Percentiles rank a stretch among this genome's conserved stretches.
phyloP scores from a whole-genome alignment of 2,113 vertebrate species.

The Poicephalus meyeri region DNA sequence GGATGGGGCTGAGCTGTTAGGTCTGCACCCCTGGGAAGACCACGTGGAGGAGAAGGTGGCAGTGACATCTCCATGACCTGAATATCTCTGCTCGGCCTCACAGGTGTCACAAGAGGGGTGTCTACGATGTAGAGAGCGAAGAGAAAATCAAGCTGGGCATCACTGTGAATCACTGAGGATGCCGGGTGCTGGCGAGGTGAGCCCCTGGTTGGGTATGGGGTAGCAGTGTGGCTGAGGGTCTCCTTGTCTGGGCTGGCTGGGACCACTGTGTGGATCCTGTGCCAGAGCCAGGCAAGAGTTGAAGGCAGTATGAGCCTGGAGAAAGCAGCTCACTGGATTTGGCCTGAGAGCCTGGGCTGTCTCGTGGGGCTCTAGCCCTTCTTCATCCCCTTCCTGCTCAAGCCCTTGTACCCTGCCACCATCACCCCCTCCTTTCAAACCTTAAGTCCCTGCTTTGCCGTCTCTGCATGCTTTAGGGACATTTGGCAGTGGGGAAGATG shows the following conservation, averaged over 20 bases:
- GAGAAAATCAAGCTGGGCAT: slow-evolving; percentile 94
- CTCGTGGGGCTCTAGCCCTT: neutral
- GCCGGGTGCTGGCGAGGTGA: slow-evolving; percentile 65
- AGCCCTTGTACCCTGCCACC: neutral
- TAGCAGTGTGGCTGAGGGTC: neutral
- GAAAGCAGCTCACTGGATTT: neutral
- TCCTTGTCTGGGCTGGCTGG: neutral
- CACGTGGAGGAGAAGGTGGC: rapidly evolving
- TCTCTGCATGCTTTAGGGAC: neutral
- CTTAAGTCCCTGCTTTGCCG: neutral
- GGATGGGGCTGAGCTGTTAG: neutral
- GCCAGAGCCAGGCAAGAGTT: neutral
- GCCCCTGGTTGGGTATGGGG: neutral
- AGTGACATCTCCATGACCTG: neutral
- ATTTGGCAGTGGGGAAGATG: neutral
- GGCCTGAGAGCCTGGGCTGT: neutral
- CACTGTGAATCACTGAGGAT: slow-evolving; percentile 85
- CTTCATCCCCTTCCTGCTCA: neutral
- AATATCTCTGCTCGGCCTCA: slow-evolving; percentile 17
- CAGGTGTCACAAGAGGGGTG: slow-evolving; percentile 95
- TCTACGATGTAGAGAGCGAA: slow-evolving; percentile 93
- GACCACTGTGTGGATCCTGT: rapidly evolving
- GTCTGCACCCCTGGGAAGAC: rapidly evolving
- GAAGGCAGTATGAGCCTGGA: neutral
- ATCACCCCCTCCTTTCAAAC: neutral